Conservation (phyloP, 2,113 vertebrate species). For the Zapus hudsonius region DNA sequence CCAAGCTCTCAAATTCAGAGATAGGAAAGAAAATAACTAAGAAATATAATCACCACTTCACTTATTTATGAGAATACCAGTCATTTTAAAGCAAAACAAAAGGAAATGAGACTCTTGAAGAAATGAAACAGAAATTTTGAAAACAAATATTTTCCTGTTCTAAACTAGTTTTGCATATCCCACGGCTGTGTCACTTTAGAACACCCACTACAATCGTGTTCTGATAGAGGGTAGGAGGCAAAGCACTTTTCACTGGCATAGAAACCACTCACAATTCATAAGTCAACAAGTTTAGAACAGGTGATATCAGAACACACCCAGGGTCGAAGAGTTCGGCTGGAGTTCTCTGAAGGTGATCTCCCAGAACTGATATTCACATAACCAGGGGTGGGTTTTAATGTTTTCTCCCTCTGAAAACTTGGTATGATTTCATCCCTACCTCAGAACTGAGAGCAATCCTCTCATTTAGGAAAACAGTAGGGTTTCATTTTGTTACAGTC, state of each 20-base stretch:
- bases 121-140: slow-evolving; percentile 37
- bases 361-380: not conserved
- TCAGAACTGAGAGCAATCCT: slow-evolving; percentile 14
- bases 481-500: slow-evolving; percentile 39
- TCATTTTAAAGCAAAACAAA: slow-evolving; percentile 32
- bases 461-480: slow-evolving; percentile 6
- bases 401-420: slow-evolving; percentile 27
- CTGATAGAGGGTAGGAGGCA: not conserved
- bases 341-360: slow-evolving; percentile 36
- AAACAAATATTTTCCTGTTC: slow-evolving; percentile 42
- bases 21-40: slow-evolving; percentile 9
- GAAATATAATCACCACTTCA: slow-evolving; percentile 35
- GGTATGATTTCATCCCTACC: slow-evolving; percentile 21
- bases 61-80: slow-evolving; percentile 11
- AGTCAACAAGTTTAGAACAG: slow-evolving; percentile 22
- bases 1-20: slow-evolving; percentile 27
- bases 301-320: slow-evolving; percentile 32
- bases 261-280: slow-evolving; percentile 18
- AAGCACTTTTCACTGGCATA: slow-evolving; percentile 50
- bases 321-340: not conserved
- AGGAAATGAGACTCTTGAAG: not conserved
- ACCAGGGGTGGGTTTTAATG: slow-evolving; percentile 20
- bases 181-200: not conserved
- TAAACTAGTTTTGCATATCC: not conserved
- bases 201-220: not conserved